Evolutionary conservation across 2,888 invertebrate genomes (phyloP), one percentile per base, ranked within the genome.

Genomic region (Eudemis profundana): DNA sequence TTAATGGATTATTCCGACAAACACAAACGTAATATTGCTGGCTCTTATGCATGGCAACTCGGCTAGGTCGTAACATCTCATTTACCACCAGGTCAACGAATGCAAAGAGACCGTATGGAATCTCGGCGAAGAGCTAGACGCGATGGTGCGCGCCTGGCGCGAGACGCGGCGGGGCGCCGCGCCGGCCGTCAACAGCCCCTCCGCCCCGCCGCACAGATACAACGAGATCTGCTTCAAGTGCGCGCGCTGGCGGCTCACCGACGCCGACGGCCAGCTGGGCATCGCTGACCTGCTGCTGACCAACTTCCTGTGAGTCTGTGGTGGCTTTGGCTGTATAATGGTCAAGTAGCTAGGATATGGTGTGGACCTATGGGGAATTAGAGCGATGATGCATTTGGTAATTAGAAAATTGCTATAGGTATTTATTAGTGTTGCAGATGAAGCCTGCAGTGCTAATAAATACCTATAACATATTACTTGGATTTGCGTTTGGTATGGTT

Each of bases 201-300:
- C 81, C 2, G 94, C 96, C 23, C 95, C 96, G 0, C 95, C 96
- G 59, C 96, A 97, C 23, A 93, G 98, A 36, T 82, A 87, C 85
- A 90, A 90, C 84, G 90, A 99, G 92, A 99, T 99, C 77, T 99
- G 98, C 87, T 99, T 99, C 88, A 98, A 99, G 87, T 97, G 98
- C 78, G 99, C 99, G 3, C 97, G 98, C 79, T 99, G 99, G 99
- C 90, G 99, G 40, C 94, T 99, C 71, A 99, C 99, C 0, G 99
- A 99, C 84, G 96, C 97, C 0, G 99, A 99, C 88, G 99, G 99
- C 0, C 99, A 99, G 87, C 95, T 99, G 61, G 99, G 99, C 66
- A 98, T 99, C 70, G 98, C 99, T 0, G 99, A 99, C 90, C 93
- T 99, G 66, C 96, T 98, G 63, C 94, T 99, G 2, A 96, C 98